Base-by-base conservation (phyloP, 1,140 invertebrate genomes). In the Sycophila sp. region DNA sequence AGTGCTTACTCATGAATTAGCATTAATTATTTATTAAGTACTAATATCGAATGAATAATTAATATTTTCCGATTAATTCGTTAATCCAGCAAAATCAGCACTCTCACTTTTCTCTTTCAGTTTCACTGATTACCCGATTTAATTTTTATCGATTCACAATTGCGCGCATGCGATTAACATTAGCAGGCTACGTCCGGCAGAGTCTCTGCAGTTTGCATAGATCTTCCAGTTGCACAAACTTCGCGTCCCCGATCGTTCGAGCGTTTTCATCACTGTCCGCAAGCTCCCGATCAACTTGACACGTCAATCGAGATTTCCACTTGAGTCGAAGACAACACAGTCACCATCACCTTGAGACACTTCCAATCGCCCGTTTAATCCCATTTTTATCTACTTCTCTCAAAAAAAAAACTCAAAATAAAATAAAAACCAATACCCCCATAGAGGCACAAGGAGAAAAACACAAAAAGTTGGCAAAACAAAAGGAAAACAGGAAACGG, bases 301-400 rank as follows among this genome's bases (percentile, higher is more conserved):
- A n/a, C n/a, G 13, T 47, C 42, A 7, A 7, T 32, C 24, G 28
- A 47, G 53, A 72, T 53, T 67, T 72, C n/a, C 56, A 60, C 59
- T 65, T 56, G 28, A 10, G 30, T 28, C 5, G 56, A 13, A 51
- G 32, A 30, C 17, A 42, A 28, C 60, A 64, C 59, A 71, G 34
- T 34, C 59, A 56, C 59, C 34, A 58, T 58, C 59, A 59, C 51
- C 28, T 7, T 17, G 17, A 32, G 17, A 7, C 53, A 64, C 51
- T 71, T 64, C 49, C 4, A 36, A 1, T 13, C 28, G 5, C 32
- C 15, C 13, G 30, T 3, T 32, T 5, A 51, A 13, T 26, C 10
- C 15, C n/a, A n/a, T n/a, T n/a, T n/a, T n/a, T n/a, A n/a, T n/a
- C n/a, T n/a, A n/a, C n/a, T n/a, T n/a, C n/a, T n/a, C n/a, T 26